Conservation (phyloP, 92 coral and sea anemone genomes). For the Zoanthus solanderi region DNA sequence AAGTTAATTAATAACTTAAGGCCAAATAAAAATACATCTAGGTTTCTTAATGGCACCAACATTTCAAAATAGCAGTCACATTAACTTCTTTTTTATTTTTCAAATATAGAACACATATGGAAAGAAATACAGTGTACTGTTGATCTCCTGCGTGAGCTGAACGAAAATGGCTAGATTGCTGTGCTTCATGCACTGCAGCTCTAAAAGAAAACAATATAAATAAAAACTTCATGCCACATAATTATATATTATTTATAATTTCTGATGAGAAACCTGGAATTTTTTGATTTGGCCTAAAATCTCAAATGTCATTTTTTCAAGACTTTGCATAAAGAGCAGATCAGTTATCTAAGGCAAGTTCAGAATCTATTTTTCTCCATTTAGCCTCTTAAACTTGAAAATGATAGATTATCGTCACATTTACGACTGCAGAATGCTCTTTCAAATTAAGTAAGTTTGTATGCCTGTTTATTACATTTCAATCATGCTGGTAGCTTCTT, state of each 20-base stretch:
- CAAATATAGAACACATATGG: background rate
- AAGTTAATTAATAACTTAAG: conserved; percentile 3
- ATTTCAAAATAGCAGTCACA: conserved; percentile 2
- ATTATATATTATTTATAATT: background rate
- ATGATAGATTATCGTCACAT: conserved; percentile 9
- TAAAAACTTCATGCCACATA: conserved; percentile 1
- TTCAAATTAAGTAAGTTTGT: conserved; percentile 24
- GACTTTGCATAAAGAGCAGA: conserved; percentile 8
- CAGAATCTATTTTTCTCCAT: conserved; percentile 3
- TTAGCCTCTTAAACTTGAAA: background rate
- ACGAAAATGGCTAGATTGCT: background rate
- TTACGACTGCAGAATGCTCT: background rate
- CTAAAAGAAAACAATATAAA: background rate
- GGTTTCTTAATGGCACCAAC: background rate
- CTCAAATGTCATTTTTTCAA: conserved; percentile 2
- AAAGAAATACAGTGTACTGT: background rate
- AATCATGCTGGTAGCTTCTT: conserved; percentile 82
- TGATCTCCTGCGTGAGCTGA: conserved; percentile 4
- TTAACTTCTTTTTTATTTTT: background rate
- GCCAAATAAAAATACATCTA: background rate
- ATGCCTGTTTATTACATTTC: conserved; percentile 10
- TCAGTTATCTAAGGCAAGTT: conserved; percentile 5
- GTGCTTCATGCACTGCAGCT: conserved; percentile 12
- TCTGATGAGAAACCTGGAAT: background rate
- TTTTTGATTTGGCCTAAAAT: background rate